A percentile compares a stretch with the other conserved stretches of the same genome.
Evolutionary conservation across 2,113 vertebrate genomes (phyloP).

Genomic region (Columba livia): DNA sequence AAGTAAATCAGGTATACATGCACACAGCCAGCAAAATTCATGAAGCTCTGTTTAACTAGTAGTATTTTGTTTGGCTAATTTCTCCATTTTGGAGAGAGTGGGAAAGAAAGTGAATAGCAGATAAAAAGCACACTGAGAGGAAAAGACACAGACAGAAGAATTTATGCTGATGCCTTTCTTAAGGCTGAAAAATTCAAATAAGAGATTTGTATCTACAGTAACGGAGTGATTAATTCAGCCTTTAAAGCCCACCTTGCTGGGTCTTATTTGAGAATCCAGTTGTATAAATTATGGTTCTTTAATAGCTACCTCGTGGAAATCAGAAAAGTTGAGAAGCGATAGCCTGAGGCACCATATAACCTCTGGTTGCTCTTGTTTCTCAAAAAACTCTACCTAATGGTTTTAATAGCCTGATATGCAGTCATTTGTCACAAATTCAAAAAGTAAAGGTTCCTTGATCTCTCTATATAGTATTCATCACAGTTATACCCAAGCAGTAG

Average conservation of each 20-base stretch:
- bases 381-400: constrained; percentile 26
- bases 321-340: constrained; percentile 38
- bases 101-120: neutral
- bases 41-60: neutral
- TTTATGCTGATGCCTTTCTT: neutral
- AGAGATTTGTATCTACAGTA: neutral
- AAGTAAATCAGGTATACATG: neutral
- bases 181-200: constrained; percentile 16
- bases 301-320: constrained; percentile 59
- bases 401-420: constrained; percentile 45
- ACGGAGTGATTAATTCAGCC: constrained; percentile 30
- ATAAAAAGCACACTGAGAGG: neutral
- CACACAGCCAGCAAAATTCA: neutral
- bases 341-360: constrained; percentile 49
- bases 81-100: neutral
- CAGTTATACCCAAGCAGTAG: neutral
- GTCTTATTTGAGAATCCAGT: constrained; percentile 39
- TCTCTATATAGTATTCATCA: neutral
- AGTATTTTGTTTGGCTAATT: neutral
- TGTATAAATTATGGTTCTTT: constrained; percentile 53
- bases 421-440: constrained; percentile 33
- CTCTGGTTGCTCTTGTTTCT: constrained; percentile 50
- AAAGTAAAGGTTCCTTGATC: constrained; percentile 34
- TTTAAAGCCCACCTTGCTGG: constrained; percentile 47
- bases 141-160: neutral